These are phyloP conservation scores for Podarcis raffonei DNA, from an alignment of 2,113 vertebrate genomes.

Conservation along the genomic window DNA sequence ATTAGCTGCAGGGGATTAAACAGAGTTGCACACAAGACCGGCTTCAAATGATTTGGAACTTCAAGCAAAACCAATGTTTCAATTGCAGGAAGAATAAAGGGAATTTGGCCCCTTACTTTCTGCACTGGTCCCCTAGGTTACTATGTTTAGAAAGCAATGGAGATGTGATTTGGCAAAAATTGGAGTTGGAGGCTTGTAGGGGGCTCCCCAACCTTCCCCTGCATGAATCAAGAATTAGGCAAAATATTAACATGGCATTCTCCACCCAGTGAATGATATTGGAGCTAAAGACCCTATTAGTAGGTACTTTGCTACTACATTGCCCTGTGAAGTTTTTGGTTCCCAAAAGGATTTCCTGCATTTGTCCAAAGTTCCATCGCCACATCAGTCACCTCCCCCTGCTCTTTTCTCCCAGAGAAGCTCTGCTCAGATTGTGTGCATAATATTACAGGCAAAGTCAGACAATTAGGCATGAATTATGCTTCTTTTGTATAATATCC, in stretches of 20 bases:
- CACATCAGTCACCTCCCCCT: not conserved
- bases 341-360: not conserved
- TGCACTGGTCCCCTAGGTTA: not conserved
- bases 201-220: not conserved
- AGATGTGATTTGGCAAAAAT: not conserved
- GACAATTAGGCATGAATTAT: not conserved
- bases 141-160: not conserved
- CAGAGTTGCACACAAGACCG: not conserved
- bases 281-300: not conserved
- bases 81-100: not conserved
- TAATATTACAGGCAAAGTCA: not conserved
- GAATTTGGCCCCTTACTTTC: not conserved
- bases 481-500: not conserved
- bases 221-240: not conserved
- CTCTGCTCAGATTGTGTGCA: not conserved
- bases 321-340: not conserved
- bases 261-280: not conserved
- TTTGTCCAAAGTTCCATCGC: not conserved
- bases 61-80: not conserved
- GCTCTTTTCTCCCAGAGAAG: not conserved
- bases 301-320: not conserved
- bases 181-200: not conserved
- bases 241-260: not conserved
- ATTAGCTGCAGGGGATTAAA: not conserved
- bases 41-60: not conserved